phyloP scores from a whole-genome alignment of 1,140 invertebrate genomes.

The Forficula auricularia region DNA sequence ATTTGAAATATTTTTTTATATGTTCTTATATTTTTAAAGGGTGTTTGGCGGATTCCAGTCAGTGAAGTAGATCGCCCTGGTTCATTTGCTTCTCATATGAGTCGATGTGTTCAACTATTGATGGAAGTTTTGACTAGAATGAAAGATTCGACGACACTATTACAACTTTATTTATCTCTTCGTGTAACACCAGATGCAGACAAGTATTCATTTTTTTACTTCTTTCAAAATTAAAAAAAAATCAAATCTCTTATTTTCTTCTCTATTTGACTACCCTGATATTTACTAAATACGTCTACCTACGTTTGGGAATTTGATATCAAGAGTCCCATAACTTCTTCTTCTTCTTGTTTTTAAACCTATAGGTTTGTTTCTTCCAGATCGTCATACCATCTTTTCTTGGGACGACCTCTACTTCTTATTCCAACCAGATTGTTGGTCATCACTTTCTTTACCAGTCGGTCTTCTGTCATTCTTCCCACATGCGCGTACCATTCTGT shows the following conservation, averaged over 20 bases:
- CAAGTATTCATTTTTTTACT: constrained; percentile 32
- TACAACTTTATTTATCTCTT: constrained; percentile 61
- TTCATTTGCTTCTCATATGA: constrained; percentile 81
- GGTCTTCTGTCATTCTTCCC: too few relatives aligned
- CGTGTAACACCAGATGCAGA: constrained; percentile 61
- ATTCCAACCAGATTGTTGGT: too few relatives aligned
- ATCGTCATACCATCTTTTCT: too few relatives aligned
- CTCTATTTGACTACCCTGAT: neutral
- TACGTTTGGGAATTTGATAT: constrained; percentile 6
- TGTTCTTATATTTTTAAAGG: constrained; percentile 29
- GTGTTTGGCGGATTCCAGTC: constrained; percentile 78
- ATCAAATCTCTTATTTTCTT: neutral
- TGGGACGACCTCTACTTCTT: too few relatives aligned
- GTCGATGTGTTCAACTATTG: constrained; percentile 58
- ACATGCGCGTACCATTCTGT: too few relatives aligned
- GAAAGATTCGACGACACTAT: constrained; percentile 61
- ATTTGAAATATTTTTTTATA: neutral
- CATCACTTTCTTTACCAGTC: too few relatives aligned
- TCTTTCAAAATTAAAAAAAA: neutral
- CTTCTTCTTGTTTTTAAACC: constrained; percentile 5
- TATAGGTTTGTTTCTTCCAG: too few relatives aligned
- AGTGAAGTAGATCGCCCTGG: constrained; percentile 81
- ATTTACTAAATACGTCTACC: neutral
- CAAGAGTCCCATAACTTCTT: constrained; percentile 4
- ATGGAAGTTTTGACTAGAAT: constrained; percentile 62